Evolutionary conservation across 1,140 invertebrate species (phyloP).

Genomic region (Tribolium castaneum): DNA sequence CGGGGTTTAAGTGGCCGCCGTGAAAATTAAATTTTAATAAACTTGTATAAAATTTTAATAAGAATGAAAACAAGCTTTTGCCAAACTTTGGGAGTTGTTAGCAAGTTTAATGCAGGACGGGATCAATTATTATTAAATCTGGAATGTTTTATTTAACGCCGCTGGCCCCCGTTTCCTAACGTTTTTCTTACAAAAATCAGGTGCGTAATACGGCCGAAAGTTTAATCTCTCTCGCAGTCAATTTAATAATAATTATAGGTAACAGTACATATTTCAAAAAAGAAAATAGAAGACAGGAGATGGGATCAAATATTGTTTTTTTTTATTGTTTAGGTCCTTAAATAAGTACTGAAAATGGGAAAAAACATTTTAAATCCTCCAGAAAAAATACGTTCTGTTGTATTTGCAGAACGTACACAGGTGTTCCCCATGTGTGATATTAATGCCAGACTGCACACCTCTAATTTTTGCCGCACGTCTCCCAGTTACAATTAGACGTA

Average conservation of each 20-base stretch:
- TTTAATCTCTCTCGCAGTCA: no score
- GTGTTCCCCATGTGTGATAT: no score
- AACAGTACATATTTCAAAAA: no score
- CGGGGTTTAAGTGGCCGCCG: neutral
- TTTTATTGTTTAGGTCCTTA: no score
- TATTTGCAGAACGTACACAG: no score
- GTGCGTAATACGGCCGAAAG: no score
- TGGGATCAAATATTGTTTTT: no score
- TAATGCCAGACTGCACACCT: neutral
- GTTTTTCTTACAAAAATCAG: neutral
- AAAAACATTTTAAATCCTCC: no score
- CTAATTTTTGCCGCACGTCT: neutral
- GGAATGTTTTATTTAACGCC: neutral
- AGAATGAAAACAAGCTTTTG: neutral
- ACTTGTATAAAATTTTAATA: constrained; percentile 22
- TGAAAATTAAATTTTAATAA: constrained; percentile 17
- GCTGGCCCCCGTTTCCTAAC: neutral
- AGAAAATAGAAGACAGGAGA: no score
- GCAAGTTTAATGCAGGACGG: constrained; percentile 4
- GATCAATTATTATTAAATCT: constrained; percentile 32
- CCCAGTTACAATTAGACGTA: neutral
- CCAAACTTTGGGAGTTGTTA: constrained; percentile 9
- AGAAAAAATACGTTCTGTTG: no score
- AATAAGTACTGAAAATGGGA: no score
- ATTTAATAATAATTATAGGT: no score